Evolutionary conservation across 2,888 invertebrate genomes (phyloP).

Genomic region (Adelognathus sp.): DNA sequence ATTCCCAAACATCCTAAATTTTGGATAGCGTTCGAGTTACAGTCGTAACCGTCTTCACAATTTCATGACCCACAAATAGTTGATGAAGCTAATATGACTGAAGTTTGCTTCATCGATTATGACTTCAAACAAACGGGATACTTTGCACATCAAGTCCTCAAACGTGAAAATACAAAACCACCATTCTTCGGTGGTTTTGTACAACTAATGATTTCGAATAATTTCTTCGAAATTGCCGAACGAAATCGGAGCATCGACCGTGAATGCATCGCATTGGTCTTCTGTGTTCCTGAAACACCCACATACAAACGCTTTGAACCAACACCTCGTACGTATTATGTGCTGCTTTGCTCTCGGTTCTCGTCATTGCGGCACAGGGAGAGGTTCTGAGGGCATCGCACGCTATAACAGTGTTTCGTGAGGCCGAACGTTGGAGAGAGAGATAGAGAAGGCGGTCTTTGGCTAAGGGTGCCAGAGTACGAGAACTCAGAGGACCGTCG

Average conservation of each 20-base stretch:
- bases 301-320: constrained; percentile 5
- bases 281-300: not conserved
- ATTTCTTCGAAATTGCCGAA: not conserved
- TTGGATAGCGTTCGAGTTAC: no score
- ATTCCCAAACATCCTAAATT: no score
- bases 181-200: no score
- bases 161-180: no score
- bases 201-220: not conserved
- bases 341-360: constrained; percentile 31
- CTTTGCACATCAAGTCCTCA: no score
- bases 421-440: constrained; percentile 10
- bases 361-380: constrained; percentile 38
- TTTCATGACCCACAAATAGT: no score
- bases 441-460: constrained; percentile 14
- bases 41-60: no score
- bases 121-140: no score
- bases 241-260: not conserved
- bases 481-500: constrained; percentile 64
- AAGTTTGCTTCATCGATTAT: no score
- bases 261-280: constrained; percentile 8
- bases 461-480: constrained; percentile 49
- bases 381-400: constrained; percentile 36
- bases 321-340: constrained; percentile 24
- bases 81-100: no score
- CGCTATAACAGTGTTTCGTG: constrained; percentile 49